phyloP scores from a whole-genome alignment of 2,113 vertebrate species.

The Pteronura brasiliensis region DNA sequence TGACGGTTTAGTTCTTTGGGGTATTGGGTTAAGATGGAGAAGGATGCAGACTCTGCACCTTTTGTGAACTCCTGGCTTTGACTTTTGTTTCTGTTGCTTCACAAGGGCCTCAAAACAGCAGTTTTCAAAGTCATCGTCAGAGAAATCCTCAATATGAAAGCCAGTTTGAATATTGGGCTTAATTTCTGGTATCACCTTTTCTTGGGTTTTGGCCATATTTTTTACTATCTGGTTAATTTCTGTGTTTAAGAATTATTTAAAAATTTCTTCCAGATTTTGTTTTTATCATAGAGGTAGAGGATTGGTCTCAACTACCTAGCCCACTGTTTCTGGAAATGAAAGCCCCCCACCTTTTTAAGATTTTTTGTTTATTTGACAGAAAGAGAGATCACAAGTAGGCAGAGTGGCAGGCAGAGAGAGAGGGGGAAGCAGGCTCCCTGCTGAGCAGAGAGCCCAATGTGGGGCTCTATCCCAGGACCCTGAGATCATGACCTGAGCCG shows the following conservation, averaged over 20 bases:
- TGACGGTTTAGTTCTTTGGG: not conserved
- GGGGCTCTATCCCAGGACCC: no score
- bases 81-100: slow-evolving; percentile 6
- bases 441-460: no score
- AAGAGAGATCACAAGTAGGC: not conserved
- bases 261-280: not conserved
- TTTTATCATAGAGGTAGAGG: not conserved
- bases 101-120: not conserved
- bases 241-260: slow-evolving; percentile 26
- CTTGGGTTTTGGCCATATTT: not conserved
- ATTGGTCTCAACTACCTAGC: not conserved
- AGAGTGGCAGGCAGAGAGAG: no score
- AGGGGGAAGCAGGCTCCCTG: no score
- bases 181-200: slow-evolving; percentile 15
- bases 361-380: not conserved
- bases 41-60: not conserved
- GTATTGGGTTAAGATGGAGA: not conserved
- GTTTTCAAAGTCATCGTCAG: not conserved
- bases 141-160: not conserved
- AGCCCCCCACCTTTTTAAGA: not conserved
- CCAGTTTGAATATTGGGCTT: not conserved
- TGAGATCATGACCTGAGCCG: no score
- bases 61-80: not conserved
- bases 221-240: slow-evolving; percentile 22
- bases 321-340: not conserved